A percentile compares a stretch with the other conserved stretches of the same genome.
phyloP scores from a whole-genome alignment of 2,113 vertebrate species.

The Lepidothrix coronata region DNA sequence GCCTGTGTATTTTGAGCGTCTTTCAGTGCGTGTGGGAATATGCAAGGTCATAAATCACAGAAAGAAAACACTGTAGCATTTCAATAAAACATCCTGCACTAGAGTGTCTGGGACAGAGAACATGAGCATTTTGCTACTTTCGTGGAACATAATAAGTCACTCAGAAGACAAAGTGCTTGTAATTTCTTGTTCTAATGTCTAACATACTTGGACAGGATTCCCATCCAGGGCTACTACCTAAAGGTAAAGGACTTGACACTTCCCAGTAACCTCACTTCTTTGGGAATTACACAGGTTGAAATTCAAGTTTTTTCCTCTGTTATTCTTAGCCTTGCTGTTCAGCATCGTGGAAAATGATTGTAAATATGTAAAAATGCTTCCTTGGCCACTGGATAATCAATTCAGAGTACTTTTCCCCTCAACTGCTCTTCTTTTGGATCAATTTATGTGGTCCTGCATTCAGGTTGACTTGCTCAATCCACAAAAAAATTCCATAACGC shows the following conservation, averaged over 20 bases:
- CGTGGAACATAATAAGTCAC: constrained; percentile 16
- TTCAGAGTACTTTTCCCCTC: not conserved
- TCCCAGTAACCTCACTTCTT: not conserved
- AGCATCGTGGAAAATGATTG: fast-evolving
- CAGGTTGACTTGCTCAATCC: not conserved
- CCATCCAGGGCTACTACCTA: not conserved
- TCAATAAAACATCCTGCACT: constrained; percentile 42
- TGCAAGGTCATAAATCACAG: constrained; percentile 25
- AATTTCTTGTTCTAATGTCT: constrained; percentile 32
- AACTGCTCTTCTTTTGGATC: not conserved
- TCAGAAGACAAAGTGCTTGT: constrained; percentile 17
- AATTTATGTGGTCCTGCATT: not conserved
- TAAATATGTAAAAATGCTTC: not conserved
- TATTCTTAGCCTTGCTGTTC: not conserved
- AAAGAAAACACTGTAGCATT: not conserved
- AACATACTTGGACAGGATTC: not conserved
- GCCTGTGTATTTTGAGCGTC: not conserved
- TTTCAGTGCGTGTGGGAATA: constrained; percentile 2
- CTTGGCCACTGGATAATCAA: not conserved
- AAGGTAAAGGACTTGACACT: not conserved
- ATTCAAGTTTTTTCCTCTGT: not conserved
- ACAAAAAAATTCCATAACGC: not conserved
- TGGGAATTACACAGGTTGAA: not conserved
- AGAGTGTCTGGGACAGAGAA: constrained; percentile 54
- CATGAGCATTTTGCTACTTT: not conserved